These are phyloP conservation scores for Oryzias sinensis DNA, from an alignment of 2,797 vertebrate genomes.

Conservation along the genomic window DNA sequence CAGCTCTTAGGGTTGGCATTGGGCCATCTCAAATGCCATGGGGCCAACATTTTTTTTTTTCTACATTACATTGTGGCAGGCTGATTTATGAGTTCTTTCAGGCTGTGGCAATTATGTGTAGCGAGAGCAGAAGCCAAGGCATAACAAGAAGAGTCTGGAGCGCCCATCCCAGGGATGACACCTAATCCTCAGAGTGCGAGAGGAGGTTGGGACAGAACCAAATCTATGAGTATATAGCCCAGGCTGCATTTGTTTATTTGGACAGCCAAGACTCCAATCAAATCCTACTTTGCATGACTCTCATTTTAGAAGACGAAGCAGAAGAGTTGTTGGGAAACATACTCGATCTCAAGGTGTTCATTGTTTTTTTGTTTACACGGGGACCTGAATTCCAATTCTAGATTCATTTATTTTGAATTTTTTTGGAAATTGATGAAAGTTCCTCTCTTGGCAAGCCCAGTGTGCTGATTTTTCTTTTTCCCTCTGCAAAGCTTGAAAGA, in stretches of 20 bases:
- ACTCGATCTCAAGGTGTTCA: neutral
- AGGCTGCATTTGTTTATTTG: conserved; percentile 69
- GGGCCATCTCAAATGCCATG: conserved; percentile 61
- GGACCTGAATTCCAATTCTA: conserved; percentile 3
- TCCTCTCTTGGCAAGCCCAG: conserved; percentile 4
- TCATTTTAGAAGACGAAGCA: conserved; percentile 44
- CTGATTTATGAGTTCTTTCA: conserved; percentile 73
- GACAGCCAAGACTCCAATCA: conserved; percentile 45
- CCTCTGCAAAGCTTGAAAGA: conserved; percentile 1
- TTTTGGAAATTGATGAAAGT: conserved; percentile 14
- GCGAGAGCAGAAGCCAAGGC: conserved; percentile 33
- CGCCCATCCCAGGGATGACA: conserved; percentile 57
- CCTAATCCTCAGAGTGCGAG: conserved; percentile 56
- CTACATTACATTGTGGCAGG: conserved; percentile 56
- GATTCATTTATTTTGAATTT: conserved; percentile 7
- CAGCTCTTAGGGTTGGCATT: conserved; percentile 53
- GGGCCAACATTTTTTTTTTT: conserved; percentile 42
- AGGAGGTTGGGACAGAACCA: conserved; percentile 49
- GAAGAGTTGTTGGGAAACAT: conserved; percentile 24
- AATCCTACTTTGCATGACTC: conserved; percentile 57
- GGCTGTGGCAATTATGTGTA: conserved; percentile 58
- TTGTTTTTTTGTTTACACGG: neutral
- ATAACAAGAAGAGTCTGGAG: conserved; percentile 56
- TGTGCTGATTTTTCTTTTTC: conserved; percentile 3
- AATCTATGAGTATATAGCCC: conserved; percentile 44